A percentile compares a stretch with the other conserved stretches of the same genome.
phyloP scores from a whole-genome alignment of 2,888 invertebrate genomes.

The Lithophane semibrunnea region DNA sequence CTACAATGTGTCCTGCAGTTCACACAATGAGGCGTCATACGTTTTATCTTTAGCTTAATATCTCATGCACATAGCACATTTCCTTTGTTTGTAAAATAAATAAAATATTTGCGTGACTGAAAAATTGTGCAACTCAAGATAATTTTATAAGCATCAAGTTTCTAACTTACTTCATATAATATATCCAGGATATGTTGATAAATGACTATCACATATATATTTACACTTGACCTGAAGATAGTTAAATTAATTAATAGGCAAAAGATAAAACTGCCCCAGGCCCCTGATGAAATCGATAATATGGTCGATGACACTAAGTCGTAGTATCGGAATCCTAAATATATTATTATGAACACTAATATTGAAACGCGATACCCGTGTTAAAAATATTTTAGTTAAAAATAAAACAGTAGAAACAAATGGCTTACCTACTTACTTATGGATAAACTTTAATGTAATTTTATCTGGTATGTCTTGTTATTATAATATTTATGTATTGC shows the following conservation, averaged over 20 bases:
- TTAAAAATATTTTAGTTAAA: neutral
- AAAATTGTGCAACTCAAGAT: neutral
- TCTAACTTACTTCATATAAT: neutral
- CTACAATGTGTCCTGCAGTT: neutral
- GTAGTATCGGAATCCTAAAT: neutral
- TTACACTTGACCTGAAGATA: neutral
- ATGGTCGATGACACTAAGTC: conserved; percentile 36
- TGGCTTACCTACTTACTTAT: neutral
- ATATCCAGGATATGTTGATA: neutral
- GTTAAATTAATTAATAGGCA: conserved; percentile 12
- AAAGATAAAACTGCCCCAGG: conserved; percentile 13
- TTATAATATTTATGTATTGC: neutral
- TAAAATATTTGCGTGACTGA: neutral
- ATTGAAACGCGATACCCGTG: conserved; percentile 19
- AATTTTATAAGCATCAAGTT: neutral
- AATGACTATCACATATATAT: neutral
- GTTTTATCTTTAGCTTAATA: neutral
- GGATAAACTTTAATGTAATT: conserved; percentile 13
- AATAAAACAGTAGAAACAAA: conserved; percentile 4
- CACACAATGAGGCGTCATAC: neutral
- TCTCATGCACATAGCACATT: neutral
- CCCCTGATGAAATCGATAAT: conserved; percentile 23
- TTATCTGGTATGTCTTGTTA: neutral
- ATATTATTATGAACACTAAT: conserved; percentile 1
- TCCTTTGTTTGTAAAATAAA: conserved; percentile 1